A percentile compares a stretch with the other conserved stretches of the same genome.
Conservation (phyloP, 2,113 vertebrate genomes). For the Ascaphus truei region DNA sequence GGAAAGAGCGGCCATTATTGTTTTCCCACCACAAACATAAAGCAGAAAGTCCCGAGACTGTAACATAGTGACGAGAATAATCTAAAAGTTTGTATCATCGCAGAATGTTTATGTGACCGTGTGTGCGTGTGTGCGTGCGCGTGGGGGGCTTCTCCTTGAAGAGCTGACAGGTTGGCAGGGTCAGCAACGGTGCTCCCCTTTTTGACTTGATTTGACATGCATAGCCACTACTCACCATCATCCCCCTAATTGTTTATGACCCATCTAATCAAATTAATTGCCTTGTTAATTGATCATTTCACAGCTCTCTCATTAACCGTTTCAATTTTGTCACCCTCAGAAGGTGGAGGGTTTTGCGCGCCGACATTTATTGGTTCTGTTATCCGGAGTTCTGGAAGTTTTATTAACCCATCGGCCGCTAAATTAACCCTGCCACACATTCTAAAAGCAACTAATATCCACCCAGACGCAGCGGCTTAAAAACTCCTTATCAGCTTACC, state of each 20-base stretch:
- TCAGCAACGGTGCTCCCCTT: not conserved
- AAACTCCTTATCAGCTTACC: no score
- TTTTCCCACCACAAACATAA: no score
- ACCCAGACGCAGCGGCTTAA: no score
- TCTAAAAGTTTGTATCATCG: no score
- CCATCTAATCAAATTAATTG: constrained; percentile 33
- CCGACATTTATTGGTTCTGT: constrained; percentile 48
- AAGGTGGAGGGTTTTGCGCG: constrained; percentile 15
- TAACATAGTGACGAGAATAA: no score
- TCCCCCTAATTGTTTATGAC: constrained; percentile 26
- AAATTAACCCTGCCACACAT: no score
- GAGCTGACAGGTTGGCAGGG: constrained; percentile 24
- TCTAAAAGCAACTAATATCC: no score
- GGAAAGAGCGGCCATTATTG: no score
- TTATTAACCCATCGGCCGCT: not conserved
- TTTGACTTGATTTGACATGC: constrained; percentile 29
- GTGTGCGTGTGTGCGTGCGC: no score
- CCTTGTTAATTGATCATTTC: constrained; percentile 36
- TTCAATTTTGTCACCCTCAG: not conserved
- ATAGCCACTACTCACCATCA: constrained; percentile 10
- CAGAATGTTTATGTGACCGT: no score
- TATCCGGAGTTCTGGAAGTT: not conserved
- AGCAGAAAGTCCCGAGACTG: no score
- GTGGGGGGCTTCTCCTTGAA: no score
- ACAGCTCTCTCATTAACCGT: constrained; percentile 22